Conservation (phyloP, 2,888 invertebrate species). For the Amiota mariae region DNA sequence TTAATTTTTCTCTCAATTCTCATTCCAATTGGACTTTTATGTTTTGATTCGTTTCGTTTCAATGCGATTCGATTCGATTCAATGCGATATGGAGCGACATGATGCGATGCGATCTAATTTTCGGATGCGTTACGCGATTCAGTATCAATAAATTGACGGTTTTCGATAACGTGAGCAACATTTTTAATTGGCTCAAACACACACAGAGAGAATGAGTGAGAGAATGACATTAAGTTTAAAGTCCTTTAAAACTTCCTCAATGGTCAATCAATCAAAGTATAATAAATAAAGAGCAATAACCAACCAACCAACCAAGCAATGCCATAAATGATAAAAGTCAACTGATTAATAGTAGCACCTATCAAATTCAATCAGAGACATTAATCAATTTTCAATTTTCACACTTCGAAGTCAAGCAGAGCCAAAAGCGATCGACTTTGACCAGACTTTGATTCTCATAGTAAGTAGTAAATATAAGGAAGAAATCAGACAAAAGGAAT, state of each 20-base stretch:
- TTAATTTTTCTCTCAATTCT: constrained; percentile 10
- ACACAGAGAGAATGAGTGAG: not conserved
- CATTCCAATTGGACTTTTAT: not conserved
- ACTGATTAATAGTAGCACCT: constrained; percentile 63
- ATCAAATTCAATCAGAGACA: constrained; percentile 66
- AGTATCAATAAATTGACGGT: constrained; percentile 57
- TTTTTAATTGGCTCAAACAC: constrained; percentile 55
- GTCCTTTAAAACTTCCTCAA: not conserved
- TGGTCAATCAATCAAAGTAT: constrained; percentile 35
- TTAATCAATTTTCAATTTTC: constrained; percentile 68
- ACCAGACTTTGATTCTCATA: constrained; percentile 28
- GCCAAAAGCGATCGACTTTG: constrained; percentile 32
- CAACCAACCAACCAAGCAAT: not conserved
- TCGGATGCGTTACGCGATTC: constrained; percentile 30
- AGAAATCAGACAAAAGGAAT: constrained; percentile 13
- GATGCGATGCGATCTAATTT: not conserved
- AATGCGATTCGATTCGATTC: too few relatives aligned
- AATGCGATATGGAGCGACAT: too few relatives aligned
- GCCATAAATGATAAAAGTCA: constrained; percentile 37
- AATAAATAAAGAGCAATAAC: constrained; percentile 41
- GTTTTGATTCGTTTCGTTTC: not conserved
- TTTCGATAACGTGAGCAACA: constrained; percentile 58
- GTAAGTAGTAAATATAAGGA: too few relatives aligned
- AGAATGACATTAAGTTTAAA: constrained; percentile 23
- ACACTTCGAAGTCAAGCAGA: constrained; percentile 44